A percentile compares a stretch with the other conserved stretches of the same genome.
phyloP scores from a whole-genome alignment of 2,888 invertebrate genomes.

The Polyploca ridens region DNA sequence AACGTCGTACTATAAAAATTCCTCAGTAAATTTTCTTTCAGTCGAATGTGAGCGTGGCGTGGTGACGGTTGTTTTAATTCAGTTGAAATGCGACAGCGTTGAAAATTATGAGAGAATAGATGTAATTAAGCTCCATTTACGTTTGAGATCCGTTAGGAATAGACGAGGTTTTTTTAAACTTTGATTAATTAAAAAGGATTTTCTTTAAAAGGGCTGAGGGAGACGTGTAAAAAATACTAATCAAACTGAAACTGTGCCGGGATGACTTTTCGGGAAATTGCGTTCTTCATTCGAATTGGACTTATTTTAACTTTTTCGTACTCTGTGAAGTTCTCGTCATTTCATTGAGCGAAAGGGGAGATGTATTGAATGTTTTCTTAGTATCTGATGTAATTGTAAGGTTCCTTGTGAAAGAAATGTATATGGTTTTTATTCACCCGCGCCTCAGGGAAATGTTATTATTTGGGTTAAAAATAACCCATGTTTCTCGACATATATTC shows the following conservation, averaged over 20 bases:
- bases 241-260: constrained; percentile 34
- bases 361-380: neutral
- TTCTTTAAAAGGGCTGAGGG: constrained; percentile 27
- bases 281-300: constrained; percentile 19
- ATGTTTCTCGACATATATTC: too few relatives aligned
- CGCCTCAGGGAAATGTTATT: too few relatives aligned
- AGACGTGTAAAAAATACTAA: constrained; percentile 57
- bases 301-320: constrained; percentile 16
- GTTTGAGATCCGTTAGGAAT: constrained; percentile 33
- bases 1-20: constrained; percentile 17
- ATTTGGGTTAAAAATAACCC: too few relatives aligned
- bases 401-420: neutral
- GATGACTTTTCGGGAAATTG: constrained; percentile 20
- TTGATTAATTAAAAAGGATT: constrained; percentile 61
- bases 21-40: constrained; percentile 10
- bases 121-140: constrained; percentile 44
- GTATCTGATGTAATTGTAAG: neutral
- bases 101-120: constrained; percentile 37
- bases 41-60: neutral
- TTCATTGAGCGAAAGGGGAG: neutral
- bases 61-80: neutral
- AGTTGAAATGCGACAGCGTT: constrained; percentile 24
- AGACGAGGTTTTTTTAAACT: constrained; percentile 33
- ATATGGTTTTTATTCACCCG: too few relatives aligned
- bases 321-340: constrained; percentile 1